These are phyloP conservation scores for Poecilia wingei DNA, from an alignment of 2,797 vertebrate genomes.

Conservation along the genomic window DNA sequence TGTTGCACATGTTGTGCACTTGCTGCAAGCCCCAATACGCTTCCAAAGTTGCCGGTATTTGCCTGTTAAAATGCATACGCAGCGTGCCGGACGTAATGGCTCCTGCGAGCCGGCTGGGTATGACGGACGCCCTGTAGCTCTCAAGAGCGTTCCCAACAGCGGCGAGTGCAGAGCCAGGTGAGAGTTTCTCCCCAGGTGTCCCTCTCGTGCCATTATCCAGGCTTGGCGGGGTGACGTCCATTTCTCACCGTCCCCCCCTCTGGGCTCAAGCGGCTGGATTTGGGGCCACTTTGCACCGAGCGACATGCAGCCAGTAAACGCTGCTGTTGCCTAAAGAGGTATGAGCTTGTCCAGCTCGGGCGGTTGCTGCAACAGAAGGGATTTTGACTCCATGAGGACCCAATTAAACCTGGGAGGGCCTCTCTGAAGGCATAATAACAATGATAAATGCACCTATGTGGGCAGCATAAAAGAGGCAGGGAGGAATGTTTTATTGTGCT, in stretches of 20 bases:
- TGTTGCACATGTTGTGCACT: slow-evolving; percentile 22
- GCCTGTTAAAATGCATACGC: slow-evolving; percentile 66
- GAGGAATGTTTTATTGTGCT: slow-evolving; percentile 69
- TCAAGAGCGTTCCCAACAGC: slow-evolving; percentile 41
- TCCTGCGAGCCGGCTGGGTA: slow-evolving; percentile 31
- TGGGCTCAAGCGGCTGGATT: slow-evolving; percentile 30
- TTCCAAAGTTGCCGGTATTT: slow-evolving; percentile 44
- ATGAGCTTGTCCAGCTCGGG: slow-evolving; percentile 47
- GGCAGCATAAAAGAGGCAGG: slow-evolving; percentile 51
- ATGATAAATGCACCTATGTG: slow-evolving; percentile 75
- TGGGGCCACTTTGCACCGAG: slow-evolving; percentile 46
- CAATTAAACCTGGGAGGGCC: slow-evolving; percentile 79
- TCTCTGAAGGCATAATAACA: slow-evolving; percentile 74
- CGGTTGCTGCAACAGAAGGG: slow-evolving; percentile 55
- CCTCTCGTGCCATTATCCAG: slow-evolving; percentile 38
- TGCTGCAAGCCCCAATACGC: slow-evolving; percentile 9
- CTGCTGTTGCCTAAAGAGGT: slow-evolving; percentile 41
- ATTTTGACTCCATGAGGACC: slow-evolving; percentile 78
- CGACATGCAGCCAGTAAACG: slow-evolving; percentile 44
- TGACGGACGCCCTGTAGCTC: slow-evolving; percentile 37
- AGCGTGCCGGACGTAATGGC: slow-evolving; percentile 44
- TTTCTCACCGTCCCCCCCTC: slow-evolving; percentile 9
- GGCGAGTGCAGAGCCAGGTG: slow-evolving; percentile 52
- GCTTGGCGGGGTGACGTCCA: slow-evolving; percentile 32
- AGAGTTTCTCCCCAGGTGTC: slow-evolving; percentile 49